Evolutionary conservation across 2,888 invertebrate genomes (phyloP), one percentile per base, ranked within the genome.

Genomic region (Bruchidius siliquastri): DNA sequence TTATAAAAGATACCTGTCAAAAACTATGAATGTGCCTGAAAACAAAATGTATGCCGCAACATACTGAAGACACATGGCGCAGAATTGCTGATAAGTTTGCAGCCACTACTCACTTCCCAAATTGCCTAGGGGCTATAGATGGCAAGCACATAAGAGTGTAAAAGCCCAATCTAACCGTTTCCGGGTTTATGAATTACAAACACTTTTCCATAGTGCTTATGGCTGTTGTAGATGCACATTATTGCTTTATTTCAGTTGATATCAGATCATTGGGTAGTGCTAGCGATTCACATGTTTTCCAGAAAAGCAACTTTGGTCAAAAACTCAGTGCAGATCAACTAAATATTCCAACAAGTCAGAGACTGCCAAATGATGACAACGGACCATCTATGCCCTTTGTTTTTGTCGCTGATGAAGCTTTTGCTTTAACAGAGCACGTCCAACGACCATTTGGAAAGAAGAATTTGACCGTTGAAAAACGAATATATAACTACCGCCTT

Each of bases 401-500:
- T 32, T 67, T 74, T 69, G 69, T 74, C 18, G 74, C 32, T 22
- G 72, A 75, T 72, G 74, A 75, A 69, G 72, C 70, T 13, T 74
- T 74, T 72, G 30, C 68, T 20, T 21, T 74, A 26, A 21, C 22
- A 67, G 26, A 71, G 13, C 69, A 75, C 71, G 22, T 75, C 21
- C 22, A 72, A 67, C 71, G 70, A 30, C 75, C 73, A 68, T 72
- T 22, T 72, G 72, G 67, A 70, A 26, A 70, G 66, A 74, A 72
- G 32, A 26, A 70, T 22, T 70, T 72, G 20, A 30, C n/a, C 68
- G 22, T 67, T 21, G 72, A 49, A 21, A 70, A 72, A 69, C n/a
- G 22, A 72, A 72, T 74, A 26, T 73, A 72, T 71, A 75, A 75
- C 68, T 75, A 75, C 66, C 72, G 75, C 67, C 68, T 72, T 67